Evolutionary conservation across 53 echinoderm and acorn worm species (phyloP), one percentile per base, ranked within the genome.

Genomic region (Echinometra lucunter): DNA sequence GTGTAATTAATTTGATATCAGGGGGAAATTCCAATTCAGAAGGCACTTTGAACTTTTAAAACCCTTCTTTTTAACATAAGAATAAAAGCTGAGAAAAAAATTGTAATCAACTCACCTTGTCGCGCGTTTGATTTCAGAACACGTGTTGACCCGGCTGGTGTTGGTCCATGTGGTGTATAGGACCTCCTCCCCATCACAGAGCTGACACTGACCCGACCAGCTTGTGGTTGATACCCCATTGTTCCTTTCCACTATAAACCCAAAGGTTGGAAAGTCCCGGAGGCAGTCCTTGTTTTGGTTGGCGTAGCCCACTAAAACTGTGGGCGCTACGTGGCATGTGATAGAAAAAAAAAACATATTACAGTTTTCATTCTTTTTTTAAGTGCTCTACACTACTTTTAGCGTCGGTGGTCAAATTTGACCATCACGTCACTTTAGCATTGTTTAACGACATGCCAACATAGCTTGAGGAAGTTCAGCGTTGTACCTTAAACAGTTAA

Each of bases 131-230:
- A 92, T 78, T n/a, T 92, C 92, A 7, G 37, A 72, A 35, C 92
- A 92, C 30, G 74, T 92, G 92, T 49, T 75, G 17, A 37, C 92
- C 6, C 35, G 78, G 15, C 93, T 93, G 23, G 97, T 97, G 70
- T 94, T 89, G 15, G 97, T 94, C 98, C 98, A 98, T 10, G 97
- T 98, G 67, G 98, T 98, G 57, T 97, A 89, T 6, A 98, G 96
- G 66, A 97, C 96, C 66, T 98, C 98, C 6, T 97, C 94, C 11
- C 97, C 97, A 44, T 87, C 97, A 89, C 98, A 98, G 45, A 97
- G 81, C 37, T 97, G 97, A 92, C 98, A 98, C 90, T 98, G 98
- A 80, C 98, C 98, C 12, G 98, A 97, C 98, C 98, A 98, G 93
- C 98, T 98, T 32, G 78, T 97, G 42, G 98, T 97, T 63, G 94